These are phyloP conservation scores for Toxostoma redivivum DNA, from an alignment of 2,113 vertebrate species.

Conservation along the genomic window DNA sequence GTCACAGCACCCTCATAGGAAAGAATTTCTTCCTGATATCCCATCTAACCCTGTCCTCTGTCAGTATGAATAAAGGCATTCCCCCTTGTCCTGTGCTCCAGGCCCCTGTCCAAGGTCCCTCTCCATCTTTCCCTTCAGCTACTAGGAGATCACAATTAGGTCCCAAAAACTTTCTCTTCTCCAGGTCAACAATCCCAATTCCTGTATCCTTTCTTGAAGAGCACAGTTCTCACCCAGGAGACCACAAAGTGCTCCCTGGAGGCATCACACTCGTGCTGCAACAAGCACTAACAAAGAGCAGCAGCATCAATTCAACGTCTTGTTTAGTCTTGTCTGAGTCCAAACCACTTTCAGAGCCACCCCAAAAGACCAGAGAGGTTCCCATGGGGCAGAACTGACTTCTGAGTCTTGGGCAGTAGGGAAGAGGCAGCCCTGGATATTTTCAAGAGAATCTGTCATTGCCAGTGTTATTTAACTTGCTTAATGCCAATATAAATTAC, in stretches of 20 bases:
- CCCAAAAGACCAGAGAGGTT: not conserved
- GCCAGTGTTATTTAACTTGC: not conserved
- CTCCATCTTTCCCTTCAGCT: not conserved
- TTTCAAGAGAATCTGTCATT: not conserved
- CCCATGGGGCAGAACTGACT: not conserved
- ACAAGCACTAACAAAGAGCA: not conserved
- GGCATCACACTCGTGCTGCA: rapidly evolving
- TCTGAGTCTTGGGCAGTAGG: not conserved
- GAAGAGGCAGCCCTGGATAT: not conserved
- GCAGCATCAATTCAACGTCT: not conserved
- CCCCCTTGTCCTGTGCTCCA: not conserved
- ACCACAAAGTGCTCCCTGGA: not conserved
- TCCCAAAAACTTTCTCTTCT: not conserved
- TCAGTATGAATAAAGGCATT: not conserved
- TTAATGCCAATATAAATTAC: not conserved
- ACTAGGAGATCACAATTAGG: not conserved
- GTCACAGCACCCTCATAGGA: not conserved
- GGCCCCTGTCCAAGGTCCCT: not conserved
- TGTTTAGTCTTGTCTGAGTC: not conserved
- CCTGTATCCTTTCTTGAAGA: not conserved
- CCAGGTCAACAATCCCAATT: not conserved
- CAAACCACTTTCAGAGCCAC: not conserved
- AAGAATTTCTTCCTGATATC: not conserved
- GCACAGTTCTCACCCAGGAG: not conserved
- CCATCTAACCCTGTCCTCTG: not conserved